Evolutionary conservation across 2,888 invertebrate genomes (phyloP).

Genomic region (Pristionchus mayeri): DNA sequence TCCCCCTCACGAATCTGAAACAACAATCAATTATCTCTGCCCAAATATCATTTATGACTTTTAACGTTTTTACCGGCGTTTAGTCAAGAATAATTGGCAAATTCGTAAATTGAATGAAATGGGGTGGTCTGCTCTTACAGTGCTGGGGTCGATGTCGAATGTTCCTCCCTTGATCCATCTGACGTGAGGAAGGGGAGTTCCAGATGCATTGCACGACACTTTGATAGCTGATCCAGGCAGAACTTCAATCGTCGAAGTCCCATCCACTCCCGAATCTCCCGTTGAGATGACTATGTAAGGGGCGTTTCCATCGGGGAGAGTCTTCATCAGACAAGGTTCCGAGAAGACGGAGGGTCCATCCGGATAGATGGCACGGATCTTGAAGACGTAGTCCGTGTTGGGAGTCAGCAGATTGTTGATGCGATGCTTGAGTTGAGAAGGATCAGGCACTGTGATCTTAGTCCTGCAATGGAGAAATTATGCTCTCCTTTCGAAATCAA

Average conservation of each 20-base stretch:
- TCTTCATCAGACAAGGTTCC: conserved; percentile 75
- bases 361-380: conserved; percentile 74
- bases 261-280: conserved; percentile 72
- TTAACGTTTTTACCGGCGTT: too few relatives aligned
- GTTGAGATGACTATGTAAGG: conserved; percentile 73
- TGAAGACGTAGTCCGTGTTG: conserved; percentile 75
- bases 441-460: conserved; percentile 68
- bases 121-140: conserved; percentile 59
- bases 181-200: conserved; percentile 72
- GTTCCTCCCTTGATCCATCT: conserved; percentile 74
- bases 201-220: conserved; percentile 73
- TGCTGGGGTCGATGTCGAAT: conserved; percentile 74
- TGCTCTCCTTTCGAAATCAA: background rate
- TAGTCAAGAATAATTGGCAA: background rate
- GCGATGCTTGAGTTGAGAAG: conserved; percentile 62
- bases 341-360: conserved; percentile 76
- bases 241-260: conserved; percentile 69
- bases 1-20: conserved; percentile 66
- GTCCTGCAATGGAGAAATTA: conserved; percentile 53
- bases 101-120: too few relatives aligned
- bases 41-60: too few relatives aligned
- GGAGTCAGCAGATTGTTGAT: conserved; percentile 70
- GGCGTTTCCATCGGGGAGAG: conserved; percentile 74
- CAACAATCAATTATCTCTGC: too few relatives aligned
- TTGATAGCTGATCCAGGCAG: conserved; percentile 74